Evolutionary conservation across 2,113 vertebrate species (phyloP), one percentile per base, ranked within the genome.

Genomic region (Donacobius atricapilla): DNA sequence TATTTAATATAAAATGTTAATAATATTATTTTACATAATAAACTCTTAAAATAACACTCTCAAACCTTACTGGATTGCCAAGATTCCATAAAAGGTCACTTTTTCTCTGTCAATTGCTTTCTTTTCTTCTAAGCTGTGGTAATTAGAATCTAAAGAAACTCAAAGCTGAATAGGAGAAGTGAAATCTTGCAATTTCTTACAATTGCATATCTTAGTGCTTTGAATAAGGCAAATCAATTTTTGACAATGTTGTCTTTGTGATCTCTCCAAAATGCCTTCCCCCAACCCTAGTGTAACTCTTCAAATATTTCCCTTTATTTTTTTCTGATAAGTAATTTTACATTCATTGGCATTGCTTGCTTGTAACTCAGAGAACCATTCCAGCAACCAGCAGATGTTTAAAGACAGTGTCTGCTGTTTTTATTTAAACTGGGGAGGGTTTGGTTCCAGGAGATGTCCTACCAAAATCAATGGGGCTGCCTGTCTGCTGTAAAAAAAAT

Each of bases 211-310:
- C 71, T 81, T 64, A 77, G 68, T 71, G 31, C 51, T 95, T 92
- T 96, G 93, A 97, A 96, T 94, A 94, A 90, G 88, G 82, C 68
- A 88, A 88, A 95, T 91, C 83, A 95, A 58, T 94, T 96, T 96
- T 83, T 96, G 85, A 95, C 94, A 90, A 90, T 48, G 68, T 90
- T 93, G 86, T 71, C 93, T 95, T 96, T 97, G 85, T 95, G 71
- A 90, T 96, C 71, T 89, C 68, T 93, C 72, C 54, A 92, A 92
- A 95, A 89, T 60, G 85, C 76, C 25, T 93, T 82, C 79, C 79
- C 44, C 39, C 93, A 93, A 9, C 9, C 27, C 33, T 63, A 69
- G 33, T 33, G 28, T 77, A 91, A 86, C 39, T 88, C 81, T 73
- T 90, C 48, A 90, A 85, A 77, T 82, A 76, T 87, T 94, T 95